Conservation (phyloP, 2,113 vertebrate species). For the Colius striatus region DNA sequence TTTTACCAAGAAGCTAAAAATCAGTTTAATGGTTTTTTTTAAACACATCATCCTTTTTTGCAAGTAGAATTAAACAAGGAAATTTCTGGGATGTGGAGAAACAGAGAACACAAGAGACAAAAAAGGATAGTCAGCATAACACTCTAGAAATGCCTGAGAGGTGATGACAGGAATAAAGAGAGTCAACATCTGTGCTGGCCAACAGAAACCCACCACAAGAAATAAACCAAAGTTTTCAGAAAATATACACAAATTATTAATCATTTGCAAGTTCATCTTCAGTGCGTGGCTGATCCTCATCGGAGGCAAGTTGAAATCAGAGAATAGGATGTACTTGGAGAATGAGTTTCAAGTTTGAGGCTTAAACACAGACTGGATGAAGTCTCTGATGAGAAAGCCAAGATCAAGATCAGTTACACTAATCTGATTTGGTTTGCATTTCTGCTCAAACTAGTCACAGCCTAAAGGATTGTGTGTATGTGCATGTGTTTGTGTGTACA, state of each 20-base stretch:
- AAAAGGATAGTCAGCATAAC: background rate
- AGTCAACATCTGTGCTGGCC: background rate
- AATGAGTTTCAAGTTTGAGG: background rate
- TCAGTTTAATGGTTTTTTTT: background rate
- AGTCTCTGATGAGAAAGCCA: background rate
- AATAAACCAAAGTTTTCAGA: constrained; percentile 1
- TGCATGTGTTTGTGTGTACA: too few relatives aligned
- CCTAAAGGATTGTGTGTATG: background rate
- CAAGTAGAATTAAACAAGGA: constrained; percentile 5
- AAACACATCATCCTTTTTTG: background rate
- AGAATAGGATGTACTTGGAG: background rate
- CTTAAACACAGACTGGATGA: background rate
- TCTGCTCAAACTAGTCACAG: background rate
- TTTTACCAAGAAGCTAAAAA: background rate
- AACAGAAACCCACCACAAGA: constrained; percentile 20
- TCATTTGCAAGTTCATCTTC: background rate
- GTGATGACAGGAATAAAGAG: constrained; percentile 1
- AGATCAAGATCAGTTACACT: background rate
- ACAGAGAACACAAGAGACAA: background rate
- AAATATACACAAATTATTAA: constrained; percentile 35
- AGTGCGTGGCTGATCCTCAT: background rate
- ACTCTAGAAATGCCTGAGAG: constrained; percentile 15
- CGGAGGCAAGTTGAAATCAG: background rate
- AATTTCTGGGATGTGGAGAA: background rate
- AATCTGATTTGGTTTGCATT: background rate